These are phyloP conservation scores for Graphium colonna DNA, from an alignment of 2,888 invertebrate genomes.

Conservation along the genomic window DNA sequence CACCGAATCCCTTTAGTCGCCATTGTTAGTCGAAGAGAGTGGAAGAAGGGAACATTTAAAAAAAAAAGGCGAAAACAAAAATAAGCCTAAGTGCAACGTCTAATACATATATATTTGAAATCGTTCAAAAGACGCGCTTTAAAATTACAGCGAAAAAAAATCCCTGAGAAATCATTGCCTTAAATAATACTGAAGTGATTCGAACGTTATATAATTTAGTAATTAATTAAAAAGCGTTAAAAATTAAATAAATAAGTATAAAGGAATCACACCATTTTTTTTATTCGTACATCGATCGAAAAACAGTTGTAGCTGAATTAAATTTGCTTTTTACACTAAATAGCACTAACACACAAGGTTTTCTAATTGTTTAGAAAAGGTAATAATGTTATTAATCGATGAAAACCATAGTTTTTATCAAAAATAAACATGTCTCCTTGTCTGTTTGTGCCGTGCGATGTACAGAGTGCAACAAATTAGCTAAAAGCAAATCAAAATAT, in stretches of 20 bases:
- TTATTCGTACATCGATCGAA: neutral
- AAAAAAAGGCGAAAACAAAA: conserved; percentile 22
- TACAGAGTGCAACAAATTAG: neutral
- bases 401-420: neutral
- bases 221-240: neutral
- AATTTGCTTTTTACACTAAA: neutral
- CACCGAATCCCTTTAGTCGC: conserved; percentile 28
- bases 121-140: neutral
- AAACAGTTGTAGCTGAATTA: neutral
- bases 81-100: conserved; percentile 35
- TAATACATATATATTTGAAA: neutral
- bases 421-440: neutral
- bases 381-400: neutral
- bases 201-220: neutral
- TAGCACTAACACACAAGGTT: neutral
- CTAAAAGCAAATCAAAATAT: neutral
- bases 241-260: neutral
- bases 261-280: neutral
- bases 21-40: conserved; percentile 45
- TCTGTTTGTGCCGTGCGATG: conserved; percentile 10
- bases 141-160: neutral
- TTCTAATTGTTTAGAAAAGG: neutral
- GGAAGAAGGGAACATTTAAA: neutral
- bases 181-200: conserved; percentile 3
- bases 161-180: neutral